Percentiles rank a stretch among this genome's conserved stretches.
Conservation (phyloP, 2,888 invertebrate genomes). For the Dynastes tityus region DNA sequence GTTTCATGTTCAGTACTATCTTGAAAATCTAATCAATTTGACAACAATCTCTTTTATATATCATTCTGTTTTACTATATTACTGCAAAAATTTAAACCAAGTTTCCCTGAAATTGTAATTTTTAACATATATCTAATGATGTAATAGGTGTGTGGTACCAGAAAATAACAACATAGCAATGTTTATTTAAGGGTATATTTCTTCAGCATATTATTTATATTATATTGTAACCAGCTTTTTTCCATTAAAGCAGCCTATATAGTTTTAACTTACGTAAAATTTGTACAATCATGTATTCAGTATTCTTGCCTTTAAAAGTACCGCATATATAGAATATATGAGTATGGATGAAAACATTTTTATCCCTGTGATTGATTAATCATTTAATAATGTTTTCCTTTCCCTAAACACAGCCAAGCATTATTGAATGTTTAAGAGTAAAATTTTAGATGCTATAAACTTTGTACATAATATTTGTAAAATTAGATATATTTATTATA, state of each 20-base stretch:
- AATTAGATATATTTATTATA: constrained; percentile 47
- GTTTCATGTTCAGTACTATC: too few relatives aligned
- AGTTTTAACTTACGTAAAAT: constrained; percentile 1
- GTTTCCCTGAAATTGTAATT: too few relatives aligned
- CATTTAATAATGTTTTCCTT: constrained; percentile 43
- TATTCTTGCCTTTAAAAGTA: constrained; percentile 56
- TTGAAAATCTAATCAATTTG: too few relatives aligned
- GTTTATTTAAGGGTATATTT: background rate
- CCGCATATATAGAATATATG: constrained; percentile 31
- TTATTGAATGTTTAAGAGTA: constrained; percentile 41
- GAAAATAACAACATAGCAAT: too few relatives aligned
- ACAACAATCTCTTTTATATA: too few relatives aligned
- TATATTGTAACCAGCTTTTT: too few relatives aligned
- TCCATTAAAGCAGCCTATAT: background rate
- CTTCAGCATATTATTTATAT: background rate
- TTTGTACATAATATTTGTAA: constrained; percentile 49
- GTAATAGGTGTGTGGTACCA: too few relatives aligned
- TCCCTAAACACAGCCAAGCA: background rate
- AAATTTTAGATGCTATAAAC: constrained; percentile 39
- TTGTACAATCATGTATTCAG: constrained; percentile 52
- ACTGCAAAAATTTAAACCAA: too few relatives aligned
- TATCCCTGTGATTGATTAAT: constrained; percentile 48
- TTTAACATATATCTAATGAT: too few relatives aligned
- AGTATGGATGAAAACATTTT: constrained; percentile 46
- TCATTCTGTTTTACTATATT: too few relatives aligned